Evolutionary conservation across 2,797 vertebrate genomes (phyloP), one percentile per base, ranked within the genome.

Genomic region (Gadopsis bispinosus): DNA sequence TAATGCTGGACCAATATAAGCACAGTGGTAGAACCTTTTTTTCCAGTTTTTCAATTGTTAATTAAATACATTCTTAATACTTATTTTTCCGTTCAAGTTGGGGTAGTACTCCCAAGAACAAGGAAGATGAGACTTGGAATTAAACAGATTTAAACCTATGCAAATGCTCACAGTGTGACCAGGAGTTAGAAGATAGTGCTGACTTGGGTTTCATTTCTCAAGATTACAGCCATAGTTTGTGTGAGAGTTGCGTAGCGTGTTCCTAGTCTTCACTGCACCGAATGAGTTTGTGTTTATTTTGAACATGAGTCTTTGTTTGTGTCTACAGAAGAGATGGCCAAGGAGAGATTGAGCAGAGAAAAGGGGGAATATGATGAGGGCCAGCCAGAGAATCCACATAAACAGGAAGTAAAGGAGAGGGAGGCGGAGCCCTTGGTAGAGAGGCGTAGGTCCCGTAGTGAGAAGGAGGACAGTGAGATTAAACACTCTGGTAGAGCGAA

Each of bases 401-500:
- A 95, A 78, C 96, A 97, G 92, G 97, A 99, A 94, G 91, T 94
- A 77, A 98, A 96, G 88, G 97, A 97, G 88, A 95, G 93, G 79
- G 97, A 98, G 83, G 94, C 91, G 77, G 97, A 99, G 93, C 84
- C 91, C 89, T 84, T 94, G 83, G 92, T 92, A 90, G 97, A 99
- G 89, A 97, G 97, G 92, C 97, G 97, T 93, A 97, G 96, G 93
- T 96, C 96, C 81, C 95, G 96, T 82, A 96, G 95, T 88, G 96
- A 97, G 89, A 91, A 93, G 1, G 90, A 95, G 11, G 94, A 94
- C 67, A 95, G 94, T 63, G 98, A 99, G 91, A 92, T 94, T 47
- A 97, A 96, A 91, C 96, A 95, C 83, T 91, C 94, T 22, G 94
- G 93, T 77, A 95, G 96, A 93, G 96, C 91, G 74, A 97, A 96